These are phyloP conservation scores for Liodrosophila aerea DNA, from an alignment of 2,888 invertebrate genomes.

Conservation along the genomic window DNA sequence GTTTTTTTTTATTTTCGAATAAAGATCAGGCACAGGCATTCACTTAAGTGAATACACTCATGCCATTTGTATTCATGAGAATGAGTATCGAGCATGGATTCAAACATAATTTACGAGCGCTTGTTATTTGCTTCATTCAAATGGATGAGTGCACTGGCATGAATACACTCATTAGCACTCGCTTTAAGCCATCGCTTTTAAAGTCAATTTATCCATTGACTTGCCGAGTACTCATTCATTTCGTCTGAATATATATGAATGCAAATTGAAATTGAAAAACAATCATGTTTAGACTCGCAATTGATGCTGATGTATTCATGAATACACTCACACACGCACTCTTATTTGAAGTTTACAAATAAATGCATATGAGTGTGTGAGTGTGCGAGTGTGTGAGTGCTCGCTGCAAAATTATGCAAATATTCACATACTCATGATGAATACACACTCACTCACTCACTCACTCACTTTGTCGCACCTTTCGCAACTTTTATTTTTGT, in stretches of 20 bases:
- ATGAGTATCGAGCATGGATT: not conserved
- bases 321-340: not conserved
- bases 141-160: too few relatives aligned
- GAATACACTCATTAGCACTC: not conserved
- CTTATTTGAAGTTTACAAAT: not conserved
- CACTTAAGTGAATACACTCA: conserved; percentile 1
- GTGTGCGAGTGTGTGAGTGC: too few relatives aligned
- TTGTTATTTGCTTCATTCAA: too few relatives aligned
- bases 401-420: not conserved
- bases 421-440: conserved; percentile 8
- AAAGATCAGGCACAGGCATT: not conserved
- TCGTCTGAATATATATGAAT: too few relatives aligned
- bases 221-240: not conserved
- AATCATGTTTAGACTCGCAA: not conserved
- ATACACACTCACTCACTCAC: conserved; percentile 4
- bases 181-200: not conserved
- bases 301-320: conserved; percentile 5
- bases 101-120: conserved; percentile 12
- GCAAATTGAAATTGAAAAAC: too few relatives aligned
- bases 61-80: not conserved
- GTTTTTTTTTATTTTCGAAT: not conserved
- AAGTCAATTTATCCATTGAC: not conserved
- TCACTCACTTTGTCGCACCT: not conserved
- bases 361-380: too few relatives aligned
- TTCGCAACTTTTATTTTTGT: not conserved